Evolutionary conservation across 2,797 vertebrate genomes (phyloP).

Genomic region (Helarctos malayanus): DNA sequence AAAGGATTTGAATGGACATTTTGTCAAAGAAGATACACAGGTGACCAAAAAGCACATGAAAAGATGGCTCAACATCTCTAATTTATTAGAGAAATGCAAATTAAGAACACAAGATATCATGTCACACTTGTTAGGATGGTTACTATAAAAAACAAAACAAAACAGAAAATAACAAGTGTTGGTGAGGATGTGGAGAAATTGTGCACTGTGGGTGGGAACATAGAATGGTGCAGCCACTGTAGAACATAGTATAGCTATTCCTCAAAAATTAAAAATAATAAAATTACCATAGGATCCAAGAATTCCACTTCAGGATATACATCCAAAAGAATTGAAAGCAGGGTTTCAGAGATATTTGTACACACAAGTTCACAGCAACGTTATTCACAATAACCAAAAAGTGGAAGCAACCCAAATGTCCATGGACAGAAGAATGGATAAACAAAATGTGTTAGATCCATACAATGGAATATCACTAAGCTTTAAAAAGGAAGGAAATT

Average conservation of each 20-base stretch:
- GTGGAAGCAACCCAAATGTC: not conserved
- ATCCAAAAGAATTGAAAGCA: not conserved
- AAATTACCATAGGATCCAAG: not conserved
- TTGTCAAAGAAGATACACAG: not conserved
- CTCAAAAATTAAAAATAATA: not conserved
- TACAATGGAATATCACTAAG: not conserved
- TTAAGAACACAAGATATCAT: not conserved
- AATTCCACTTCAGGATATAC: not conserved
- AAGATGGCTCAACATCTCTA: not conserved
- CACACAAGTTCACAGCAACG: not conserved
- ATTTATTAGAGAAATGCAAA: not conserved
- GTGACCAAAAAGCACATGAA: not conserved
- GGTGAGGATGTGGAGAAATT: not conserved
- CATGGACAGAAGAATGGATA: not conserved
- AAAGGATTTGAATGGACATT: not conserved
- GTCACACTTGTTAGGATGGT: not conserved
- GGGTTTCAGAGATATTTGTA: not conserved
- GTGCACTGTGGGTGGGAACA: not conserved
- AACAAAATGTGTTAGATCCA: not conserved
- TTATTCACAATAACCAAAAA: not conserved
- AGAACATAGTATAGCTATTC: not conserved
- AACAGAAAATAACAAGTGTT: not conserved
- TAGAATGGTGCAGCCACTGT: not conserved
- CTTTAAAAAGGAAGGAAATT: not conserved
- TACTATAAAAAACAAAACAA: not conserved